phyloP scores from a whole-genome alignment of 2,113 vertebrate genomes.

The Ardeotis arabs region DNA sequence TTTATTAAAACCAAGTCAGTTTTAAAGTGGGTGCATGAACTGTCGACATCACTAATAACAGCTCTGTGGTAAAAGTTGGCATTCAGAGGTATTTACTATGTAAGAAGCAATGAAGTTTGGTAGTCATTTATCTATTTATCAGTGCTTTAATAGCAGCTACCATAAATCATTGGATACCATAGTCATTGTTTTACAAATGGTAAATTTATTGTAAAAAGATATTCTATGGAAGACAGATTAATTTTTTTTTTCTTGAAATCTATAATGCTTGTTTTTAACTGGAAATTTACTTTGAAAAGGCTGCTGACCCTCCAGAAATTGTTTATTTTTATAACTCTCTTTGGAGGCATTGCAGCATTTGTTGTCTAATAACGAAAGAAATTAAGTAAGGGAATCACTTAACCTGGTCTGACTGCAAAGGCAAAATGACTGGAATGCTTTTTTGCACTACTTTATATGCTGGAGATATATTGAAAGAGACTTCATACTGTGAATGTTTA shows the following conservation, averaged over 20 bases:
- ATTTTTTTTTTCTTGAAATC: conserved; percentile 70
- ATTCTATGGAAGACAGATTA: conserved; percentile 77
- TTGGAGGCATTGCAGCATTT: conserved; percentile 74
- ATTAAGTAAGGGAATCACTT: conserved; percentile 65
- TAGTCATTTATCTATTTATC: conserved; percentile 75
- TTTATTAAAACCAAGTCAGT: conserved; percentile 56
- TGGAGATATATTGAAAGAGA: conserved; percentile 80
- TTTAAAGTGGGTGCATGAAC: conserved; percentile 69
- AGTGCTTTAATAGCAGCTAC: conserved; percentile 79
- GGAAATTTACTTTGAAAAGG: conserved; percentile 78
- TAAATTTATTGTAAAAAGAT: conserved; percentile 78
- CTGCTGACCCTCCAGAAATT: conserved; percentile 77
- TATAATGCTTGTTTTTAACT: conserved; percentile 82
- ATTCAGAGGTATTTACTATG: conserved; percentile 85
- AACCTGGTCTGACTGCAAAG: conserved; percentile 71
- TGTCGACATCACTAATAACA: conserved; percentile 72
- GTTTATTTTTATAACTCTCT: conserved; percentile 82
- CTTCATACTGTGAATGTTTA: conserved; percentile 86
- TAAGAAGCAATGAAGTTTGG: conserved; percentile 78
- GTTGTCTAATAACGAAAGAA: conserved; percentile 72
- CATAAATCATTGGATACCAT: conserved; percentile 73
- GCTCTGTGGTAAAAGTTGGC: conserved; percentile 79
- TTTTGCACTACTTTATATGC: conserved; percentile 86
- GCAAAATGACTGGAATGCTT: conserved; percentile 78
- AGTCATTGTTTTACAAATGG: conserved; percentile 76